Base-by-base conservation (phyloP, 1,140 invertebrate species). In the Sogatella furcifera region DNA sequence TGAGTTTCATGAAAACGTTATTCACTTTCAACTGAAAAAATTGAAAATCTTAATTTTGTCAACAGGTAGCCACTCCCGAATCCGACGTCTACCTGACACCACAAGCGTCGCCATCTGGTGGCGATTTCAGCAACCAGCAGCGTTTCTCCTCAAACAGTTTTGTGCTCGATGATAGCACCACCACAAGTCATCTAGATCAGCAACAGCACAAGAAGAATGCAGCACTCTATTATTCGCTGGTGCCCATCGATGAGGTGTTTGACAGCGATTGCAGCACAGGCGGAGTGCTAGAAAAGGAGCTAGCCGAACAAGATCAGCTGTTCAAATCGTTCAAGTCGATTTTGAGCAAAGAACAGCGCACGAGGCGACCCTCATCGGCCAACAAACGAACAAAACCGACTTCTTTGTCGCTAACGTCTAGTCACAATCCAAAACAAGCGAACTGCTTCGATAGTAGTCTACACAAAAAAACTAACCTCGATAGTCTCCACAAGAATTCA, bases 281-380 rank as follows among this genome's bases (percentile, higher is more conserved):
- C 38, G 56, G 49, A 28, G 44, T 65, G 22, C 59, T 69, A 19
- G 67, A 68, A 52, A 62, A 58, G 44, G 69, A 70, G 54, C 46
- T 70, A 22, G 69, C 69, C 21, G 69, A 70, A 61, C 69, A 70
- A 58, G 69, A 70, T 59, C 59, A 65, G 38, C 62, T 70, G 34
- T 65, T 67, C 22, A 58, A 67, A 24, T 69, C 66, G 17, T 69
- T 69, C 55, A 63, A 64, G 38, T 68, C 66, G 0, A 69, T 69
- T n/a, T 59, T 65, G 19, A 63, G 59, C 10, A 65, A 63, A 55
- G 65, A 68, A 52, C 24, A 15, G 34, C 57, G 61, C 49, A 41
- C 14, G 14, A 14, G n/a, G 17, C 61, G 38, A 28, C 34, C 34
- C 1, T 38, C 34, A 10, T 2, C 34, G 11, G 38, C 31, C 3